phyloP scores from a whole-genome alignment of 2,113 vertebrate species.

The Emydocephalus ijimae region DNA sequence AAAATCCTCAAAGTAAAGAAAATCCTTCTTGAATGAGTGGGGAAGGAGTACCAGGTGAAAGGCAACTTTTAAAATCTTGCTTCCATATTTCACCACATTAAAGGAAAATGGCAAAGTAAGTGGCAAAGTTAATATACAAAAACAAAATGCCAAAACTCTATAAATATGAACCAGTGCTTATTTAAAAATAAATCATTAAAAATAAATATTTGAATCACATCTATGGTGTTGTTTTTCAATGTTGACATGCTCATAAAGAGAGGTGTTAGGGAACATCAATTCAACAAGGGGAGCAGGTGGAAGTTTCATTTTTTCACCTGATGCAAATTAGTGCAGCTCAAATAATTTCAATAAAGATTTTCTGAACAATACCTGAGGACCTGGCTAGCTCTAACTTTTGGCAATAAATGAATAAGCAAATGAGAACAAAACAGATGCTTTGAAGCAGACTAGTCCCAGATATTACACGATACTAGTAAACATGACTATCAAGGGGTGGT shows the following conservation, averaged over 20 bases:
- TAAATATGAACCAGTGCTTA: neutral
- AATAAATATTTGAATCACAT: conserved; percentile 23
- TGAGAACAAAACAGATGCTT: neutral
- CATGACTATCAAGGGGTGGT: neutral
- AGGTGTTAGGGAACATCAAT: conserved; percentile 2
- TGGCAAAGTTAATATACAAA: neutral
- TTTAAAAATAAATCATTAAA: neutral
- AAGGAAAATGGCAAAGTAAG: conserved; percentile 32
- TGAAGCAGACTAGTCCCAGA: neutral
- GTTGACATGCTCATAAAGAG: neutral
- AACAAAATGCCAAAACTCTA: neutral
- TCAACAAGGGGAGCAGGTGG: conserved; percentile 11
- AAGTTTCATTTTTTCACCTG: conserved; percentile 2
- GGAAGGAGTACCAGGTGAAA: neutral
- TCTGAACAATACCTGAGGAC: too few species aligned
- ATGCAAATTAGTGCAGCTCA: neutral
- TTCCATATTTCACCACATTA: conserved; percentile 34
- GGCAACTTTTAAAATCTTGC: conserved; percentile 20
- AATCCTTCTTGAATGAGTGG: neutral
- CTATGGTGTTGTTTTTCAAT: conserved; percentile 8
- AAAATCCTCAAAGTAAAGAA: conserved; percentile 2
- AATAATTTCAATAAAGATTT: too few species aligned
- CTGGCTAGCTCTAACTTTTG: neutral
- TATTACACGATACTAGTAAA: neutral
- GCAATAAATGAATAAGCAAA: neutral